A percentile compares a stretch with the other conserved stretches of the same genome.
Conservation (phyloP, 2,888 invertebrate genomes). For the Sphinx pinastri region DNA sequence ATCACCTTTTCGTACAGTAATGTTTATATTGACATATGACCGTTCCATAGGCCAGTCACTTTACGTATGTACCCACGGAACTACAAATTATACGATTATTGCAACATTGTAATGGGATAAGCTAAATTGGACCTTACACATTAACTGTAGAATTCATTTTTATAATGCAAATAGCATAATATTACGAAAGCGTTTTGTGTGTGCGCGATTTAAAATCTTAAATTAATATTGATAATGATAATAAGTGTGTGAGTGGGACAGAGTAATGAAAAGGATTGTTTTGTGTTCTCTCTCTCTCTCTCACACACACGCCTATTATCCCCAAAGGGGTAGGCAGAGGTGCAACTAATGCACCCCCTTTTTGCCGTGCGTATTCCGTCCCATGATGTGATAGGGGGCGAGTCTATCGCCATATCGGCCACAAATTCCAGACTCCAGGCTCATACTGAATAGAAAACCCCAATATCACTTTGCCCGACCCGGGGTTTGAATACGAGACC, state of each 20-base stretch:
- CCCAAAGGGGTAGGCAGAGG: too few relatives aligned
- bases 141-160: background rate
- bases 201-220: slow-evolving; percentile 9
- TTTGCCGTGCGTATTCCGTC: too few relatives aligned
- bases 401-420: too few relatives aligned
- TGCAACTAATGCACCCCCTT: too few relatives aligned
- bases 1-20: background rate
- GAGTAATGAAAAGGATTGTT: background rate
- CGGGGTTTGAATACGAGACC: too few relatives aligned
- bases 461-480: too few relatives aligned
- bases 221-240: background rate
- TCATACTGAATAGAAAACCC: too few relatives aligned
- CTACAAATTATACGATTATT: background rate
- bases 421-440: too few relatives aligned
- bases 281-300: too few relatives aligned
- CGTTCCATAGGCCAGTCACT: background rate
- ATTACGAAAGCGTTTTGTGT: background rate
- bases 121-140: background rate
- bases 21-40: slow-evolving; percentile 11
- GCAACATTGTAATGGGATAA: background rate
- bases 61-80: background rate
- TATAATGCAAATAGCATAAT: background rate
- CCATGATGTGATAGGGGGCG: too few relatives aligned
- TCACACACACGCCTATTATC: too few relatives aligned
- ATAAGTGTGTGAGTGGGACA: background rate